Conservation (phyloP, 2,113 vertebrate species). For the Pavo muticus region DNA sequence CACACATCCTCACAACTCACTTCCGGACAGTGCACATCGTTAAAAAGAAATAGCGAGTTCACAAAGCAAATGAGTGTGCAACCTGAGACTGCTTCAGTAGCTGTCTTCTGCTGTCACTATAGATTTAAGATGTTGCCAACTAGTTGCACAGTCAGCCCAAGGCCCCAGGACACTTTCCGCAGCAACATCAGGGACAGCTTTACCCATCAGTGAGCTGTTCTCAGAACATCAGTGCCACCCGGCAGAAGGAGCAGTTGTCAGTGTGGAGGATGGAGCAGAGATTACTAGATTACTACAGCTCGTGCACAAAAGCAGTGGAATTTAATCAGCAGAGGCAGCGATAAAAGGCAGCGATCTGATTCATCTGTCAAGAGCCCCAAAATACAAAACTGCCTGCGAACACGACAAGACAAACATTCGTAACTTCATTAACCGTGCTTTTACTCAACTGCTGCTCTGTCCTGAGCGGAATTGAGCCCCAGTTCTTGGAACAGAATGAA, state of each 20-base stretch:
- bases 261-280: neutral
- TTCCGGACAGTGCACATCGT: neutral
- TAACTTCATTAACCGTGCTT: conserved; percentile 20
- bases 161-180: conserved; percentile 19
- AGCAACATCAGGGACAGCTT: neutral
- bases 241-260: conserved; percentile 19
- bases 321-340: conserved; percentile 33
- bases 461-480: neutral
- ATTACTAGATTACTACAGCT: conserved; percentile 61
- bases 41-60: conserved; percentile 25
- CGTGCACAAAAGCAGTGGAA: conserved; percentile 17
- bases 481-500: neutral
- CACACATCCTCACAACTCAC: conserved; percentile 27
- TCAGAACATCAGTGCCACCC: conserved; percentile 19
- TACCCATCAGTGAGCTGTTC: neutral
- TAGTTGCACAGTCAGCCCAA: neutral
- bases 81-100: conserved; percentile 36
- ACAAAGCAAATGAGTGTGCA: conserved; percentile 46
- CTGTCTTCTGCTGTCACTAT: conserved; percentile 1
- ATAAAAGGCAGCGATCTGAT: conserved; percentile 28
- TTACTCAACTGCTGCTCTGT: conserved; percentile 19
- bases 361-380: conserved; percentile 15
- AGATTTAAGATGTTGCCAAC: conserved; percentile 1
- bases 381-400: conserved; percentile 37
- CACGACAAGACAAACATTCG: neutral